phyloP scores from a whole-genome alignment of 2,888 invertebrate species.

The Tryphoninae sp. region DNA sequence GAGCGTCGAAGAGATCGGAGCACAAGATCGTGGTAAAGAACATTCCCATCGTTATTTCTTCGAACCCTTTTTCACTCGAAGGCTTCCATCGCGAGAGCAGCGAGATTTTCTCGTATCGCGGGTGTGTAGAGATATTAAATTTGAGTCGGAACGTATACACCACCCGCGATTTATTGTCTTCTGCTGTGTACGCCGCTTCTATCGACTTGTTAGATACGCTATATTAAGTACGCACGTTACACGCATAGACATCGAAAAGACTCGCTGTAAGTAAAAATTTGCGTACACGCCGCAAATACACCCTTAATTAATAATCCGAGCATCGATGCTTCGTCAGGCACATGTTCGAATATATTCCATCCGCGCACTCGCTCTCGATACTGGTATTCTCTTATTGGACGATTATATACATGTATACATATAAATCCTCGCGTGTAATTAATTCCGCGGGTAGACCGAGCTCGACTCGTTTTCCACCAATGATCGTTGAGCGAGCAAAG shows the following conservation, averaged over 20 bases:
- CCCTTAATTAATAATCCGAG: conserved; percentile 59
- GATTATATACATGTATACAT: conserved; percentile 29
- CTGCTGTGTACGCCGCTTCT: conserved; percentile 42
- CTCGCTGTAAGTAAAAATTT: conserved; percentile 44
- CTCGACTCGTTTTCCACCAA: conserved; percentile 50
- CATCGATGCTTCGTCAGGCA: conserved; percentile 38
- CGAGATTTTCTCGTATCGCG: conserved; percentile 28
- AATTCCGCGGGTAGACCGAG: conserved; percentile 33
- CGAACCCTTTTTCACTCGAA: no score
- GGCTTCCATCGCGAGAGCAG: not conserved
- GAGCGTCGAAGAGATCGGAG: conserved; percentile 1
- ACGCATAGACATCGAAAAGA: conserved; percentile 60
- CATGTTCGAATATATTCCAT: not conserved
- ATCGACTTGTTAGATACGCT: conserved; percentile 53
- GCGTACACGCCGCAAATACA: conserved; percentile 54
- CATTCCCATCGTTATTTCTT: no score
- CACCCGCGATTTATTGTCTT: conserved; percentile 57
- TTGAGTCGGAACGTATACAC: not conserved
- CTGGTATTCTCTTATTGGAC: conserved; percentile 15
- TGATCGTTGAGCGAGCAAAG: conserved; percentile 23
- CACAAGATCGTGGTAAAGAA: not conserved
- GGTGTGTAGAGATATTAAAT: conserved; percentile 8
- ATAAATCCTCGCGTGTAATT: conserved; percentile 21
- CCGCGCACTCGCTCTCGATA: not conserved
- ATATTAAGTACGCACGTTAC: conserved; percentile 64